phyloP scores from a whole-genome alignment of 2,113 vertebrate genomes.

The Alectura lathami region DNA sequence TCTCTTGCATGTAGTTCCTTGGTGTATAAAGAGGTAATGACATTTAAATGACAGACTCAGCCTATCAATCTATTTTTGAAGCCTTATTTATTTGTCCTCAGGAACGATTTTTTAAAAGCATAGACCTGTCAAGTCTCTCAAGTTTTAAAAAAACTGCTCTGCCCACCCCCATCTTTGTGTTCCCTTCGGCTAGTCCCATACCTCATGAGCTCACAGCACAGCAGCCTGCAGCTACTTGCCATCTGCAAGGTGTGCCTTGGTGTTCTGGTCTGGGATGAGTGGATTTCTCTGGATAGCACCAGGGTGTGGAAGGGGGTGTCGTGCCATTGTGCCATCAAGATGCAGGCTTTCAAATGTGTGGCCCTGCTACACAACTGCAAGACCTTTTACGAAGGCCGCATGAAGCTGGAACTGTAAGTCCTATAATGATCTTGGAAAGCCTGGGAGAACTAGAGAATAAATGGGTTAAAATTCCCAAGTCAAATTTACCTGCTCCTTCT shows the following conservation, averaged over 20 bases:
- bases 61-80: background rate
- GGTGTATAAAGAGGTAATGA: background rate
- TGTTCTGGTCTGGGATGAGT: background rate
- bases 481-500: background rate
- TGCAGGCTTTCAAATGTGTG: fast-evolving
- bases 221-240: background rate
- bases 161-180: too few species aligned
- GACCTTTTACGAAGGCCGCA: background rate
- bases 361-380: fast-evolving
- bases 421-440: background rate
- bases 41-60: background rate
- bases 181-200: background rate
- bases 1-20: background rate
- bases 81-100: background rate
- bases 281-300: background rate
- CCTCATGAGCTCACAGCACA: fast-evolving
- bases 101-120: background rate
- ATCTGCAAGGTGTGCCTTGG: background rate
- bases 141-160: background rate
- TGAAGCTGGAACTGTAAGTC: background rate
- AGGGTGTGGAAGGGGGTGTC: fast-evolving
- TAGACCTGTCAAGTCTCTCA: background rate
- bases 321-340: background rate
- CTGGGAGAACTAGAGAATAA: background rate
- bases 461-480: background rate